Percentiles rank a stretch among this genome's conserved stretches.
These are phyloP conservation scores for Liopterus haemorrhoidalis DNA, from an alignment of 2,888 invertebrate genomes.

Conservation along the genomic window DNA sequence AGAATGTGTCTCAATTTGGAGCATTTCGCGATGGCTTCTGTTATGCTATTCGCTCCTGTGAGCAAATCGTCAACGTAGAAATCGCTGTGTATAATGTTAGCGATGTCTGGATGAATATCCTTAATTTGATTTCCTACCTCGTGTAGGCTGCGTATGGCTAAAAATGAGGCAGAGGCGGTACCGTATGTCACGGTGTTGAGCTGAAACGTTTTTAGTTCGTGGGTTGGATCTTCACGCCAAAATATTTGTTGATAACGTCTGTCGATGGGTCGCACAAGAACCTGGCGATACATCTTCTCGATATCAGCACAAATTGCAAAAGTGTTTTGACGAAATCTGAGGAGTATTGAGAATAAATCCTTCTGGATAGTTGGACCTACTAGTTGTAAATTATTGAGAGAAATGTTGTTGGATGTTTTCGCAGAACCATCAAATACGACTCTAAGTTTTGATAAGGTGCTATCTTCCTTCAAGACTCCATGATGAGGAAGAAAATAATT, in stretches of 20 bases:
- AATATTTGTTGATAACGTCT: neutral
- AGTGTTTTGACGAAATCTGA: no score
- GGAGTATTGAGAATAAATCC: neutral
- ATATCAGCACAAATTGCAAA: no score
- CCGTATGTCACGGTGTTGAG: conserved; percentile 1
- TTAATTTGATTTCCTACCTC: neutral
- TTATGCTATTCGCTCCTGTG: neutral
- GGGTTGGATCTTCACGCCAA: neutral
- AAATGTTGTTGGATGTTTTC: neutral
- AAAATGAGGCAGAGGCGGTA: neutral
- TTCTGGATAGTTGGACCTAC: neutral
- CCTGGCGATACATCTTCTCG: neutral
- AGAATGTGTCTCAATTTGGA: conserved; percentile 3
- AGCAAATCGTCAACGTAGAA: conserved; percentile 1
- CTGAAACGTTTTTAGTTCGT: neutral
- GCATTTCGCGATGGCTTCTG: neutral
- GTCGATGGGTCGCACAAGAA: neutral
- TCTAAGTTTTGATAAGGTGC: neutral
- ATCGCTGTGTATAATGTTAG: neutral
- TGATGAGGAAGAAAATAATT: neutral
- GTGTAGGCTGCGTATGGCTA: neutral
- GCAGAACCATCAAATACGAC: conserved; percentile 1
- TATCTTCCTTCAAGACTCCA: neutral
- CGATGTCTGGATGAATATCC: neutral
- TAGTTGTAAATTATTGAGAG: neutral